phyloP scores from a whole-genome alignment of 2,113 vertebrate genomes.

The Canis aureus region DNA sequence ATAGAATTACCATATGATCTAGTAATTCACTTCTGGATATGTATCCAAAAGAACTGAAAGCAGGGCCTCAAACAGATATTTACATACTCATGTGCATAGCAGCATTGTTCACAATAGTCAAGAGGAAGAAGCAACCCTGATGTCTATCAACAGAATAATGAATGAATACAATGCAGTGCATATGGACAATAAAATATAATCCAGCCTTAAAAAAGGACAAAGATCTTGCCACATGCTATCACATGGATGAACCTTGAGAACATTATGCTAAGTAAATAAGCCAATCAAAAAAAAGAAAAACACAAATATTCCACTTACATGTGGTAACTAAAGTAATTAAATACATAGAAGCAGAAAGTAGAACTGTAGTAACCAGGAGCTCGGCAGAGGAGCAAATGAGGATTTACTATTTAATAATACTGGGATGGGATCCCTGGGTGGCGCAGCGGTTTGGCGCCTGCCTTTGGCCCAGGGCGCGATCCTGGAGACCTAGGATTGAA shows the following conservation, averaged over 20 bases:
- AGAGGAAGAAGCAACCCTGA: neutral
- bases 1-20: neutral
- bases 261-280: neutral
- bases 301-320: neutral
- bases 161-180: neutral
- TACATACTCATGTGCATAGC: neutral
- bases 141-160: neutral
- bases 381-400: neutral
- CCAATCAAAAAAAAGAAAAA: neutral
- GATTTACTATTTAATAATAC: neutral
- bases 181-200: neutral
- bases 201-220: neutral
- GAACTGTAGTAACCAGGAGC: neutral
- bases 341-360: neutral
- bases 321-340: neutral
- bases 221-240: neutral
- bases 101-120: neutral
- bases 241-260: neutral
- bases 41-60: slow-evolving; percentile 12
- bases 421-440: too few relatives aligned
- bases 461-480: too few relatives aligned
- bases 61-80: neutral
- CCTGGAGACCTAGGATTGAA: too few relatives aligned
- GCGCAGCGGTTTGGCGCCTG: too few relatives aligned
- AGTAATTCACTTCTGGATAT: neutral